A percentile compares a stretch with the other conserved stretches of the same genome.
These are phyloP conservation scores for Linyphia triangularis DNA, from an alignment of 2,888 invertebrate genomes.

Conservation along the genomic window DNA sequence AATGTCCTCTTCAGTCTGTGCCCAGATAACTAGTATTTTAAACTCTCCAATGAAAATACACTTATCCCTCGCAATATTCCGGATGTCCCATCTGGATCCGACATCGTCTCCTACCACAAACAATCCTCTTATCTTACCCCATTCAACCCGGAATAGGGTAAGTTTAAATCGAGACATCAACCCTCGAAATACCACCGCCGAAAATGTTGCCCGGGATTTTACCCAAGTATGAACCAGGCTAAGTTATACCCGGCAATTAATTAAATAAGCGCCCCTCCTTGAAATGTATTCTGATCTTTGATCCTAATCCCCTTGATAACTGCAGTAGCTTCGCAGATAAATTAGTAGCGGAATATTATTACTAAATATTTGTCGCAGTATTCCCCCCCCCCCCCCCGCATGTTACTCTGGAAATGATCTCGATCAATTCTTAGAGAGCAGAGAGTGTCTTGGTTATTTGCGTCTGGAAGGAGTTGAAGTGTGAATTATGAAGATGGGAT, in stretches of 20 bases:
- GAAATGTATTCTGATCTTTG: background rate
- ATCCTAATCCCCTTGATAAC: background rate
- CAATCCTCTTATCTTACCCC: background rate
- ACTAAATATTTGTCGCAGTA: background rate
- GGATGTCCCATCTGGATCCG: background rate
- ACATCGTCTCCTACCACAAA: background rate
- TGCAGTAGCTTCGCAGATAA: background rate
- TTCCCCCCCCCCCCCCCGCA: no score
- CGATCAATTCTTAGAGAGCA: background rate
- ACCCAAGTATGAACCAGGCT: background rate
- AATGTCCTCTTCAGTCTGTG: no score
- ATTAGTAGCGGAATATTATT: background rate
- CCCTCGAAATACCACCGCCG: background rate
- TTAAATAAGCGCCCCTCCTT: background rate
- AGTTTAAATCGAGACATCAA: background rate
- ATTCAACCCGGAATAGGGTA: background rate
- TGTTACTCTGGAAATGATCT: background rate
- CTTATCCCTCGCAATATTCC: no score
- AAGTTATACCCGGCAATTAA: background rate
- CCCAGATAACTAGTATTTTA: no score
- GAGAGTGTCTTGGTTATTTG: background rate
- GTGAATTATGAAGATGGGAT: background rate
- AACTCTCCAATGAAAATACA: no score
- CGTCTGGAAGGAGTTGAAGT: background rate
- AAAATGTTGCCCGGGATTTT: background rate